Base-by-base conservation (phyloP, 2,888 invertebrate genomes). In the Ornithoptera alexandrae region DNA sequence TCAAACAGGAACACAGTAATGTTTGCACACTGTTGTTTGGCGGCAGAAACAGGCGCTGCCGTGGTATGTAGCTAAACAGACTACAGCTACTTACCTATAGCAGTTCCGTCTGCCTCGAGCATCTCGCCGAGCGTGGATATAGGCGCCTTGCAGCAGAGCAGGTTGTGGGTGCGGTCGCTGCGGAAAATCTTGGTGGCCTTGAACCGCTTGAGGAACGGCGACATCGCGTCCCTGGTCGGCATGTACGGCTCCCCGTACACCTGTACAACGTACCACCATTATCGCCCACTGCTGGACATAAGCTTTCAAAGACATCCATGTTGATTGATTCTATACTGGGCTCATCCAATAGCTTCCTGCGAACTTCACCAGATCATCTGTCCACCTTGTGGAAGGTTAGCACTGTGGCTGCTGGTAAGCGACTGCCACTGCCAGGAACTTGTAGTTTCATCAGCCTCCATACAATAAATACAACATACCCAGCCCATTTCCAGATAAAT, bases 201-300 rank as follows among this genome's bases (percentile, higher is more conserved):
- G 77, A 76, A 77, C 12, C 77, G 75, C 0, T 71, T 67, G n/a
- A 83, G 61, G 73, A 86, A 78, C 18, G 81, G 76, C 0, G 7
- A 0, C 78, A 85, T 75, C 12, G 71, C 63, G 0, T 83, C 81
- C 53, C 79, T 81, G 1, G 65, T 18, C 0, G 90, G 90, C 1
- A 89, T 79, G 75, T 73, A 83, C 3, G 89, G 90, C 72, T 87
- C 88, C 36, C 89, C 90, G 76, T 89, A 90, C 10, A 89, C 77
- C 89, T 90, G 74, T 53, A 62, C 10, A 39, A 53, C 18, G 50
- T 50, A 18, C 50, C 17, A 53, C 17, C 1, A 18, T 1, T 17
- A 53, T n/a, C 53, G 6, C 6, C 53, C 5, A 15, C 18, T 12
- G n/a, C 1, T 17, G 53, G 17, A 53, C 53, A 6, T 17, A 6